A percentile compares a stretch with the other conserved stretches of the same genome.
Conservation (phyloP, 2,113 vertebrate genomes). For the Protobothrops flavoviridis region DNA sequence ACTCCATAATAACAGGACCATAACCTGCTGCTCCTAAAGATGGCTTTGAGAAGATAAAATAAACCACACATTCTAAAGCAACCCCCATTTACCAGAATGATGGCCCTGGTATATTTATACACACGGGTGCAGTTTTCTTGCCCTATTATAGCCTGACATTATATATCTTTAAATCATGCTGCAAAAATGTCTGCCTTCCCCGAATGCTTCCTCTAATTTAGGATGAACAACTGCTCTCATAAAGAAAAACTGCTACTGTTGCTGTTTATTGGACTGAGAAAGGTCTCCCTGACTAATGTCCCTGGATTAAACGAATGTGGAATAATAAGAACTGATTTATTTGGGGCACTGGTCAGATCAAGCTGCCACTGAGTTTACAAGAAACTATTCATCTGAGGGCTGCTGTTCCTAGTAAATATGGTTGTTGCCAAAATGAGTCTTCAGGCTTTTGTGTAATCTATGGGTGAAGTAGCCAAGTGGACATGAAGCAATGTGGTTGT, state of each 20-base stretch:
- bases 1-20: conserved; percentile 26
- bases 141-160: conserved; percentile 73
- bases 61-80: conserved; percentile 63
- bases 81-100: conserved; percentile 69
- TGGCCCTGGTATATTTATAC: conserved; percentile 72
- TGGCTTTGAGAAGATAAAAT: conserved; percentile 62
- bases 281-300: conserved; percentile 84
- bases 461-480: conserved; percentile 61
- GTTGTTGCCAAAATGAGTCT: conserved; percentile 79
- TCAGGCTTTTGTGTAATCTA: conserved; percentile 70
- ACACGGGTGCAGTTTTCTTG: conserved; percentile 73
- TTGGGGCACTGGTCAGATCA: conserved; percentile 78
- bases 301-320: conserved; percentile 84
- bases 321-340: conserved; percentile 89
- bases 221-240: conserved; percentile 83
- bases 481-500: conserved; percentile 74
- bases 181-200: conserved; percentile 74
- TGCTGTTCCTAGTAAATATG: conserved; percentile 77
- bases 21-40: conserved; percentile 56
- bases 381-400: conserved; percentile 84
- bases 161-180: conserved; percentile 79
- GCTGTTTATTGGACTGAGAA: conserved; percentile 85
- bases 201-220: conserved; percentile 81
- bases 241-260: conserved; percentile 84
- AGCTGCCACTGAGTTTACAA: conserved; percentile 83